These are phyloP conservation scores for Acanthis flammea DNA, from an alignment of 2,797 vertebrate species.

Conservation along the genomic window DNA sequence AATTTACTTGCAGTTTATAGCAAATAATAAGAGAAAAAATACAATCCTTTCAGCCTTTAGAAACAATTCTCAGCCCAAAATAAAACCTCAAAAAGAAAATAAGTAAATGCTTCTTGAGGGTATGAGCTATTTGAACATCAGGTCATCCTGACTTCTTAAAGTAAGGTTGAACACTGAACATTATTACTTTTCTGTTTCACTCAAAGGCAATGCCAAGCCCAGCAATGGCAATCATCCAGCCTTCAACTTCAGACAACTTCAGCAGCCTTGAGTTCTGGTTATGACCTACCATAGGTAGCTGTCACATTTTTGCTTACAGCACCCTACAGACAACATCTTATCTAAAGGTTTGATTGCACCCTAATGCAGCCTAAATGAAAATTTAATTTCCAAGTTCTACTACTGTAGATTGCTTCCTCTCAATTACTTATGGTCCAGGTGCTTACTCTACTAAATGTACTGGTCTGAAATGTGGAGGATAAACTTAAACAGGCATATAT, in stretches of 20 bases:
- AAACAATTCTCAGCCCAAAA: neutral
- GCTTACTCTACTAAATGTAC: neutral
- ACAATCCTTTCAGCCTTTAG: neutral
- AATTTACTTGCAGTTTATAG: neutral
- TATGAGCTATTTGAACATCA: neutral
- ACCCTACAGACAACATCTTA: neutral
- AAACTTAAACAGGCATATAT: neutral
- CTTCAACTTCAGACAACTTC: neutral
- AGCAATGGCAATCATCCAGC: neutral
- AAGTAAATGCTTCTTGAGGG: neutral
- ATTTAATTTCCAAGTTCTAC: neutral
- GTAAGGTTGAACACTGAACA: neutral
- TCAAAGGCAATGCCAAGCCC: neutral
- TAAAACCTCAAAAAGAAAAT: neutral
- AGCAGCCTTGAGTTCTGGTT: neutral
- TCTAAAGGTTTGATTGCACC: neutral
- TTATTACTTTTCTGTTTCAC: neutral
- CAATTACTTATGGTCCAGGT: neutral
- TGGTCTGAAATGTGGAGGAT: neutral
- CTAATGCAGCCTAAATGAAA: neutral
- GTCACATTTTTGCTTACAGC: neutral
- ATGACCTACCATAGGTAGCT: neutral
- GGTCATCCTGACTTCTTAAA: neutral
- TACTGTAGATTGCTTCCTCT: neutral
- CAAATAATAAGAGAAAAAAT: neutral